phyloP scores from a whole-genome alignment of 35 echinoderm and acorn worm genomes.

The Ophioderma brevispina region DNA sequence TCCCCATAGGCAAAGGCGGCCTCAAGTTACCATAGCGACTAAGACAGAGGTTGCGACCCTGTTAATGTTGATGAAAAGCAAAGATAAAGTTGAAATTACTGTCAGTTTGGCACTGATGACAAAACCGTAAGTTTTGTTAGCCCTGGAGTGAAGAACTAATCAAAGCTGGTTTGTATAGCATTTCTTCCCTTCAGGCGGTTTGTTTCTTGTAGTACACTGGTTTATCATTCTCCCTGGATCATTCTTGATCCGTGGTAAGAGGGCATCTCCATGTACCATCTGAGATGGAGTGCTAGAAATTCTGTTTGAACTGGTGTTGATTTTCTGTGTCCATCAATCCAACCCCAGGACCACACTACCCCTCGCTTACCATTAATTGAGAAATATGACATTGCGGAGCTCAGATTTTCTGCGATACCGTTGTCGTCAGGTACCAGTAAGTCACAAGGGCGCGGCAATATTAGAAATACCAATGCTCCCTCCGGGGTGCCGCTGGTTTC shows the following conservation, averaged over 20 bases:
- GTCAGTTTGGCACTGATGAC: background rate
- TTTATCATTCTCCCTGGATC: background rate
- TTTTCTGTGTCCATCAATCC: background rate
- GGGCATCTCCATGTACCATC: too few species aligned
- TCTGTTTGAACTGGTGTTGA: too few species aligned
- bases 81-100: background rate
- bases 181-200: background rate
- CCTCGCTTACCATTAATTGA: background rate
- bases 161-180: background rate
- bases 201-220: background rate
- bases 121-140: background rate
- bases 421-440: background rate
- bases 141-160: background rate
- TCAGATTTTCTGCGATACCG: background rate
- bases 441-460: background rate
- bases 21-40: background rate
- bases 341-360: background rate
- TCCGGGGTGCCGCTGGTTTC: background rate
- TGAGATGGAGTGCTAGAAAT: too few species aligned
- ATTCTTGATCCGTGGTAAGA: too few species aligned
- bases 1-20: background rate
- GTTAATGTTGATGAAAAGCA: constrained; percentile 6
- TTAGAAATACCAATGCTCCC: background rate
- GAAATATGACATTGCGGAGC: background rate
- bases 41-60: background rate